Conservation (phyloP, 2,797 vertebrate species). For the Hozukius guyotensis region DNA sequence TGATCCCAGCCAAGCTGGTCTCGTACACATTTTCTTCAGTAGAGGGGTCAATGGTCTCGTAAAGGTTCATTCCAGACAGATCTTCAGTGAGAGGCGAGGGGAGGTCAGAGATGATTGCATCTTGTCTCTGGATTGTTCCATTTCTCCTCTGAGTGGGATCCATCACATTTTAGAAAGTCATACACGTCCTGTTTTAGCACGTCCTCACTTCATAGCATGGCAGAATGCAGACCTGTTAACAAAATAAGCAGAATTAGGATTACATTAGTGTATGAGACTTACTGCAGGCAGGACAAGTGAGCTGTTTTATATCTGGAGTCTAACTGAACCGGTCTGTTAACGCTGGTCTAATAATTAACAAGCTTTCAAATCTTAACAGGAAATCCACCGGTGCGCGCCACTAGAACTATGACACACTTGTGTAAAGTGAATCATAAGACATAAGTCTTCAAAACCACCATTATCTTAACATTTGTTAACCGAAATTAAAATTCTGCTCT, state of each 20-base stretch:
- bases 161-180: constrained; percentile 46
- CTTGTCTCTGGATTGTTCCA: not conserved
- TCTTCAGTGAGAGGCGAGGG: constrained; percentile 22
- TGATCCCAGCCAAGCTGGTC: not conserved
- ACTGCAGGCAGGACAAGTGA: not conserved
- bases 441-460: not conserved
- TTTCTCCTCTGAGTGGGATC: constrained; percentile 34
- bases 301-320: constrained; percentile 22
- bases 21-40: constrained; percentile 2
- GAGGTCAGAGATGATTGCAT: not conserved
- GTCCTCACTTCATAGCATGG: constrained; percentile 18
- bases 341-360: constrained; percentile 75
- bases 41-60: not conserved
- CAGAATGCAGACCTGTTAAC: not conserved
- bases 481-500: not conserved
- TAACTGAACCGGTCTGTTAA: constrained; percentile 14
- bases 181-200: not conserved
- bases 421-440: not conserved
- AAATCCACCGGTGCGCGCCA: constrained; percentile 31
- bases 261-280: not conserved
- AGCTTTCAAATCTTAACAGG: constrained; percentile 68
- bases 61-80: not conserved
- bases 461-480: not conserved
- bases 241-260: not conserved
- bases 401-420: not conserved